A percentile compares a stretch with the other conserved stretches of the same genome.
Conservation (phyloP, 2,888 invertebrate genomes). For the Choreutis nemorana region DNA sequence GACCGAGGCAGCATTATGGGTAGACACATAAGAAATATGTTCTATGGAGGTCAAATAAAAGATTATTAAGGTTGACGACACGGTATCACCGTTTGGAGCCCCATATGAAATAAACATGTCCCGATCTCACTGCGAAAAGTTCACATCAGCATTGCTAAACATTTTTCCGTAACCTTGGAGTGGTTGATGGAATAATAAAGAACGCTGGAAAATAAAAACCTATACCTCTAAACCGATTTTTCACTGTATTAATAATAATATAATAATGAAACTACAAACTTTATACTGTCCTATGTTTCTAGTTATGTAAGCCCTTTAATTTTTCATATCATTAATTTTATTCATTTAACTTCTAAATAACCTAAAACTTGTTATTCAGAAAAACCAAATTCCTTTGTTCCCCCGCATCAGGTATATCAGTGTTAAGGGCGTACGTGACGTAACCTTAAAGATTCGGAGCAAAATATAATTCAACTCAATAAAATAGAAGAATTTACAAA, state of each 20-base stretch:
- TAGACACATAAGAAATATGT: neutral
- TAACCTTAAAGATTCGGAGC: conserved; percentile 13
- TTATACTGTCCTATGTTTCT: too few species aligned
- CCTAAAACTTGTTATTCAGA: too few species aligned
- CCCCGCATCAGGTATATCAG: conserved; percentile 21
- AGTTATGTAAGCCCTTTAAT: too few species aligned
- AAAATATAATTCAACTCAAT: conserved; percentile 14
- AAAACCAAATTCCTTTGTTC: conserved; percentile 17
- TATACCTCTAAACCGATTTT: too few species aligned
- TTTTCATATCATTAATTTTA: too few species aligned
- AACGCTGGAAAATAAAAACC: too few species aligned
- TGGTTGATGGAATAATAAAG: conserved; percentile 31
- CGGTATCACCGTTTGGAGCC: conserved; percentile 27
- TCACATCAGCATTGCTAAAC: conserved; percentile 46
- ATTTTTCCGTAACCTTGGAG: conserved; percentile 51
- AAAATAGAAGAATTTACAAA: conserved; percentile 27
- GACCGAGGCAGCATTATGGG: neutral
- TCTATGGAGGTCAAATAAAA: neutral
- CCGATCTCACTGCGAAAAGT: conserved; percentile 43
- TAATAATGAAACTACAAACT: too few species aligned
- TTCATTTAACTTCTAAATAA: too few species aligned
- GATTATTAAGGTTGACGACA: conserved; percentile 46
- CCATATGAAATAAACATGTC: conserved; percentile 47
- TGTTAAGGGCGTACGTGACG: conserved; percentile 20
- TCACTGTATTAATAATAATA: too few species aligned